phyloP scores from a whole-genome alignment of 2,113 vertebrate genomes.

The Paracanthobrama guichenoti region DNA sequence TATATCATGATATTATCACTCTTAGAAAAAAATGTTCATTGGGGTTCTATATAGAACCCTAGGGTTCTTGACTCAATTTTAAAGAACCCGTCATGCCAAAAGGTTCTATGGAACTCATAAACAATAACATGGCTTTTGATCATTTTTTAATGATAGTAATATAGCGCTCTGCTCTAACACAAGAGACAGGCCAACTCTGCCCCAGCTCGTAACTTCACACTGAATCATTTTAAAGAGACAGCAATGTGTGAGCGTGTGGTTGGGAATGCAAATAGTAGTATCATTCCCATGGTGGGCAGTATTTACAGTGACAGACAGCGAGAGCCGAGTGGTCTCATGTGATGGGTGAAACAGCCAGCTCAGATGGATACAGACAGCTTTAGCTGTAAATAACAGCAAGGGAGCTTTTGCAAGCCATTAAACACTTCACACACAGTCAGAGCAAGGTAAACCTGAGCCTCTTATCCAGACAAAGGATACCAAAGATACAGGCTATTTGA shows the following conservation, averaged over 20 bases:
- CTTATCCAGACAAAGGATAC: conserved; percentile 12
- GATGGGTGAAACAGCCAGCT: conserved; percentile 39
- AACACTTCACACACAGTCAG: conserved; percentile 14
- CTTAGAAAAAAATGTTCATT: too few species aligned
- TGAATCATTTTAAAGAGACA: conserved; percentile 34
- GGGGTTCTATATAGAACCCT: too few species aligned
- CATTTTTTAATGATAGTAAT: neutral
- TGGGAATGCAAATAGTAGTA: conserved; percentile 13
- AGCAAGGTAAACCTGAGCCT: conserved; percentile 20
- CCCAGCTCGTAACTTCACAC: conserved; percentile 7
- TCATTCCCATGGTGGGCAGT: neutral
- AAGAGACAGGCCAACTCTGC: neutral
- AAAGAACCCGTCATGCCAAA: too few species aligned
- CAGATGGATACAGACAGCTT: conserved; percentile 29
- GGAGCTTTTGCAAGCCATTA: conserved; percentile 38
- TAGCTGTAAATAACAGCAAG: conserved; percentile 44
- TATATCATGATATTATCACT: neutral
- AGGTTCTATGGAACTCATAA: too few species aligned
- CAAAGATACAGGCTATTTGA: conserved; percentile 16
- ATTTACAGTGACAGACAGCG: conserved; percentile 25
- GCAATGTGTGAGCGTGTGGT: neutral
- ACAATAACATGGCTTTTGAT: neutral
- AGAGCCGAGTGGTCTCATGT: neutral
- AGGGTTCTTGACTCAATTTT: too few species aligned
- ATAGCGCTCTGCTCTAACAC: neutral